These are phyloP conservation scores for Lutjanus campechanus DNA, from an alignment of 2,797 vertebrate genomes.

Conservation along the genomic window DNA sequence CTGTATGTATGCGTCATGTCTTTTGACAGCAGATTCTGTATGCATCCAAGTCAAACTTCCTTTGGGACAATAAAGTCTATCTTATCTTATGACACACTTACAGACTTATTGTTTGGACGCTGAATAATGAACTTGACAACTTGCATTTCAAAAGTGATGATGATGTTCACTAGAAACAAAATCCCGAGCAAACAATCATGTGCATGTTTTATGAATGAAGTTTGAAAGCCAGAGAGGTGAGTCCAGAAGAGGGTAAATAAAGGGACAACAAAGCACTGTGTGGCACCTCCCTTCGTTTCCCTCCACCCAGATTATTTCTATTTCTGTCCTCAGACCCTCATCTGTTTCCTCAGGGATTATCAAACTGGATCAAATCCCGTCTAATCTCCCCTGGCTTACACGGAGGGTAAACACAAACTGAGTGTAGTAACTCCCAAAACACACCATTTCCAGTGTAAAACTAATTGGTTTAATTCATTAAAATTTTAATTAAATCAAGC, in stretches of 20 bases:
- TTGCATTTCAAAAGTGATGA: neutral
- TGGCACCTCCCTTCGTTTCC: constrained; percentile 22
- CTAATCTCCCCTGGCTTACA: constrained; percentile 43
- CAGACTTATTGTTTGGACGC: neutral
- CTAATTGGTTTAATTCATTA: neutral
- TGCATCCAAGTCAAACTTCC: no score
- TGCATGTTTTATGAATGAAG: neutral
- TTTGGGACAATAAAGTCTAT: no score
- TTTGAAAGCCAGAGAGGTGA: neutral
- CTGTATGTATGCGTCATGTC: no score
- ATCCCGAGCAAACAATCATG: neutral
- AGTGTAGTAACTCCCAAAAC: neutral
- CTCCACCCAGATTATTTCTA: constrained; percentile 44
- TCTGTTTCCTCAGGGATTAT: constrained; percentile 74
- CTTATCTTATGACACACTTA: no score
- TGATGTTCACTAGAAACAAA: neutral
- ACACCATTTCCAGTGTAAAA: neutral
- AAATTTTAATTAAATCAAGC: neutral
- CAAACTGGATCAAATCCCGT: constrained; percentile 69
- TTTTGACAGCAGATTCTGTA: no score
- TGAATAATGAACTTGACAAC: neutral
- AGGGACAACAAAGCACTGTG: neutral
- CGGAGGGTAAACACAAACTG: constrained; percentile 10
- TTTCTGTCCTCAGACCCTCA: constrained; percentile 53
- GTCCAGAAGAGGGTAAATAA: neutral